These are phyloP conservation scores for Drosophila sulfurigaster DNA, from an alignment of 1,140 invertebrate species.

Conservation along the genomic window DNA sequence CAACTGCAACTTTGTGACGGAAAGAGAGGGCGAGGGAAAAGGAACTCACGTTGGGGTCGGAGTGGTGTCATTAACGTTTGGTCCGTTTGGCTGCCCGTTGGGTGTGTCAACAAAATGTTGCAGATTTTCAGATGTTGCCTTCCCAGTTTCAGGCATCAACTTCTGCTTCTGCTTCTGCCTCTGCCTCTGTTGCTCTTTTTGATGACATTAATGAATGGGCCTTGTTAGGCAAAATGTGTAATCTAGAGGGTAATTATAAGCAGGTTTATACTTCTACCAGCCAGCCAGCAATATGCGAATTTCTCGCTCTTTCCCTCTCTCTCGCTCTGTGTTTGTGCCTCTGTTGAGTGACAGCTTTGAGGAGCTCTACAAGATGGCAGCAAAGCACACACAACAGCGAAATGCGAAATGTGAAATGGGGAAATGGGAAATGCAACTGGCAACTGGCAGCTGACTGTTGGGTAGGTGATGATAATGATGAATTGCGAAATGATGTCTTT, in stretches of 20 bases:
- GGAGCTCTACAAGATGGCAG: slow-evolving; percentile 9
- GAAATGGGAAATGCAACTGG: slow-evolving; percentile 11
- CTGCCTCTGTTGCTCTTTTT: slow-evolving; percentile 59
- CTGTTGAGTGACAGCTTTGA: slow-evolving; percentile 30
- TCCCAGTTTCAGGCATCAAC: background rate
- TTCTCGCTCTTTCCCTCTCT: too few relatives aligned
- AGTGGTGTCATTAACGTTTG: slow-evolving; percentile 57
- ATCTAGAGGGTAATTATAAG: slow-evolving; percentile 73
- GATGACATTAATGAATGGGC: slow-evolving; percentile 76
- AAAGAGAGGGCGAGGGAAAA: background rate
- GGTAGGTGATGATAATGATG: slow-evolving; percentile 32
- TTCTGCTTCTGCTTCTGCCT: slow-evolving; percentile 21
- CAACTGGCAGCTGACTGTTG: background rate
- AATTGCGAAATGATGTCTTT: slow-evolving; percentile 25
- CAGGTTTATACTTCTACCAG: slow-evolving; percentile 47
- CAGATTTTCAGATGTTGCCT: slow-evolving; percentile 60
- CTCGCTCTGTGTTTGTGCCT: background rate
- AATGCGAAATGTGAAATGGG: slow-evolving; percentile 3
- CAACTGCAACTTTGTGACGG: slow-evolving; percentile 64
- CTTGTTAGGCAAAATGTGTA: slow-evolving; percentile 71
- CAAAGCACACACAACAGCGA: background rate
- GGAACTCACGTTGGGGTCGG: background rate
- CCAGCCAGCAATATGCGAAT: background rate
- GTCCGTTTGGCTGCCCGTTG: slow-evolving; percentile 53
- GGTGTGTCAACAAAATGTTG: slow-evolving; percentile 73